Percentiles rank a stretch among this genome's conserved stretches.
Evolutionary conservation across 2,797 vertebrate genomes (phyloP).

Genomic region (Scolopax bukidnonensis): DNA sequence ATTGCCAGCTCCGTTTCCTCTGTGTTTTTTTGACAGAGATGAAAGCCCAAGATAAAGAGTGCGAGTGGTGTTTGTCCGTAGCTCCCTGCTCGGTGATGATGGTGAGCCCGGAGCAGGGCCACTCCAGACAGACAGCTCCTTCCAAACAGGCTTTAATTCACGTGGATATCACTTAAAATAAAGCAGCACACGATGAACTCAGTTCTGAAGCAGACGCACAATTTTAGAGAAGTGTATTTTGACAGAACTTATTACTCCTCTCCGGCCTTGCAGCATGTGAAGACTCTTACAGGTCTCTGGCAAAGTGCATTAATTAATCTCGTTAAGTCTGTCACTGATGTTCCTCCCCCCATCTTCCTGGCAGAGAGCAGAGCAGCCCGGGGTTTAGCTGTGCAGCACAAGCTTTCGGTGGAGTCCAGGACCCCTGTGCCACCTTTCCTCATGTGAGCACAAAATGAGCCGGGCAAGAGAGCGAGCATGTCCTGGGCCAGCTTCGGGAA

Average conservation of each 20-base stretch:
- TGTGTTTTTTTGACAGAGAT: background rate
- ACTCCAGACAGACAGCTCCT: background rate
- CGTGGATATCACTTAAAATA: background rate
- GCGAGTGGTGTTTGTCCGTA: background rate
- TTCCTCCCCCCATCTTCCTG: background rate
- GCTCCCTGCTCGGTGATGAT: background rate
- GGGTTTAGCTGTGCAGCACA: background rate
- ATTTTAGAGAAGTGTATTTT: background rate
- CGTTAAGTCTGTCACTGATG: background rate
- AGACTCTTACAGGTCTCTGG: background rate
- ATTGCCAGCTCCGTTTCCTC: background rate
- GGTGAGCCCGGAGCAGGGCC: too few species aligned
- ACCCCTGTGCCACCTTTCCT: background rate
- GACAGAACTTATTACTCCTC: background rate
- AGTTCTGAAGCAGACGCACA: fast-evolving
- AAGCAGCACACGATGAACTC: background rate
- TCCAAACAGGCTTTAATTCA: background rate
- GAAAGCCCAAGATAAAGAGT: background rate
- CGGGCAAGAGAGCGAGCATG: fast-evolving
- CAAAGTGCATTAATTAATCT: background rate
- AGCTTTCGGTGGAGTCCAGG: background rate
- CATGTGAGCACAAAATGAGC: background rate
- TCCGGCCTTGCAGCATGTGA: background rate
- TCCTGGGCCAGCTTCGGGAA: background rate
- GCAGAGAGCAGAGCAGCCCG: background rate